Percentiles rank a stretch among this genome's conserved stretches.
Conservation (phyloP, 2,888 invertebrate species). For the Cosmia trapezina region DNA sequence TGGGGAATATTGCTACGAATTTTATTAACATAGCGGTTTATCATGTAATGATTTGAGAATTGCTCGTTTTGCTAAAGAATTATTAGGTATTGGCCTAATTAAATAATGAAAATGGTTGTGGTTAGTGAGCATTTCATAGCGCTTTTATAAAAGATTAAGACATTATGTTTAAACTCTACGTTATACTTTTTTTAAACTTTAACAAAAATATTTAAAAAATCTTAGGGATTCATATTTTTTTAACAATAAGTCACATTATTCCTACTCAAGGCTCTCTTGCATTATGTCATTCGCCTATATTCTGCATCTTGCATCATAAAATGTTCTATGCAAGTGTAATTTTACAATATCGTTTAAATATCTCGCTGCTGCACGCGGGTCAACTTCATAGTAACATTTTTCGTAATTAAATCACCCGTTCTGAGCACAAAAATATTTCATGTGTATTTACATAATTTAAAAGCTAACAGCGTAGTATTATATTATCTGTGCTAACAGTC, state of each 20-base stretch:
- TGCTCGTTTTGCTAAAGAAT: not conserved
- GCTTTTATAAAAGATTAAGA: not conserved
- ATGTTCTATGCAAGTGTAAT: not conserved
- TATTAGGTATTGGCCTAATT: not conserved
- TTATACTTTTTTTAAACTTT: no score
- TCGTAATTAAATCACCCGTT: conserved; percentile 19
- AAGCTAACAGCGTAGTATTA: no score
- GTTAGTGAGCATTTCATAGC: not conserved
- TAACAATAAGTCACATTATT: not conserved
- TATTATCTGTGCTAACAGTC: no score
- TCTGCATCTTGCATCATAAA: not conserved
- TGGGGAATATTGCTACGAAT: not conserved
- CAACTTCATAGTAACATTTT: conserved; percentile 11
- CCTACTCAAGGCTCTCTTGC: not conserved
- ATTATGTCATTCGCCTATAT: not conserved
- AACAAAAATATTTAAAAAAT: no score
- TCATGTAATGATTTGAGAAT: not conserved
- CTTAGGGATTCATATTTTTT: not conserved
- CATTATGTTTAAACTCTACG: no score
- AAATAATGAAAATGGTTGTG: not conserved
- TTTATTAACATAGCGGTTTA: conserved; percentile 7
- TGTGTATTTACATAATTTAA: not conserved
- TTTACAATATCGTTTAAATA: conserved; percentile 2
- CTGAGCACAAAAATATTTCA: conserved; percentile 12
- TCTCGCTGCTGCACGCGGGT: not conserved